Percentiles rank a stretch among this genome's conserved stretches.
Conservation (phyloP, 2,797 vertebrate species). For the Bucorvus abyssinicus region DNA sequence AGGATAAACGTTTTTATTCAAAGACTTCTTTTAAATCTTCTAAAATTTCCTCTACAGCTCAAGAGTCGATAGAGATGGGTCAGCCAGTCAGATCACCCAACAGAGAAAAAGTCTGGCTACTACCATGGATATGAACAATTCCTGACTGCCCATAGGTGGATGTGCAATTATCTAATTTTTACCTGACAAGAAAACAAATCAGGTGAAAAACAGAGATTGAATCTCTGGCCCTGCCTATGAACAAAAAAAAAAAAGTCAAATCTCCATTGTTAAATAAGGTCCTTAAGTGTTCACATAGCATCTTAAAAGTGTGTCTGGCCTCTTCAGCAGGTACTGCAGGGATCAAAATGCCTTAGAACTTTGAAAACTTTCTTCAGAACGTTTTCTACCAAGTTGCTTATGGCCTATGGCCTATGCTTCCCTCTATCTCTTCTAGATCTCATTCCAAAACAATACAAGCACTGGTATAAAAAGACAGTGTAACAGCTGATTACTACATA, state of each 20-base stretch:
- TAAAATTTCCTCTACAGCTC: not conserved
- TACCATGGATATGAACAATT: not conserved
- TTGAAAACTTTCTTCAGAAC: not conserved
- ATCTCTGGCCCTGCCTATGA: not conserved
- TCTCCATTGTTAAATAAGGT: not conserved
- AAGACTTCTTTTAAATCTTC: not conserved
- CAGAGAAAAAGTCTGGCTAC: not conserved
- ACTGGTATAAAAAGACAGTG: not conserved
- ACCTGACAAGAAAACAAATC: not conserved
- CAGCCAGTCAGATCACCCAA: not conserved
- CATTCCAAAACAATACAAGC: not conserved
- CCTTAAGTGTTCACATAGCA: not conserved
- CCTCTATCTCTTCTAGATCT: not conserved
- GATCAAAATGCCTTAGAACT: not conserved
- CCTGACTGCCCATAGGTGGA: not conserved
- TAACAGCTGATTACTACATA: constrained; percentile 7
- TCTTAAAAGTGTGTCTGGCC: not conserved
- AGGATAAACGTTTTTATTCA: not conserved
- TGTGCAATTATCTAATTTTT: not conserved
- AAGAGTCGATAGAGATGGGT: not conserved
- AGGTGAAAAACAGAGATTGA: not conserved
- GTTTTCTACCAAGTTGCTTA: not conserved
- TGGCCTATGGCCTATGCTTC: not conserved
- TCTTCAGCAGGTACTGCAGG: not conserved
- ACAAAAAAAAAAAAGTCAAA: not conserved